phyloP scores from a whole-genome alignment of 2,888 invertebrate species.

The Graphium colonna region DNA sequence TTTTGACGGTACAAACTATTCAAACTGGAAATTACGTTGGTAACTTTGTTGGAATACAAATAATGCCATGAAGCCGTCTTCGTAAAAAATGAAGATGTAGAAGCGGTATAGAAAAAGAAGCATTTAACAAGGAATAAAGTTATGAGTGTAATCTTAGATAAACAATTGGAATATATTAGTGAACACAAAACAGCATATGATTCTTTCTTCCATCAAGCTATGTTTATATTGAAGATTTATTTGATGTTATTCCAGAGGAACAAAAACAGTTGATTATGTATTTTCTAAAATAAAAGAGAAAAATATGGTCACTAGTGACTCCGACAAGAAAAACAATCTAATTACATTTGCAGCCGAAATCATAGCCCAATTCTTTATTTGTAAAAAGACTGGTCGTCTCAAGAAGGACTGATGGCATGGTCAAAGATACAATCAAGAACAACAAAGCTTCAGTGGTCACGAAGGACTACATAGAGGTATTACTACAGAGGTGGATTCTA shows the following conservation, averaged over 20 bases:
- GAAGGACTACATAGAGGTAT: conserved; percentile 6
- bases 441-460: conserved; percentile 25
- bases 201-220: conserved; percentile 31
- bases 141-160: conserved; percentile 30
- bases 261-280: conserved; percentile 33
- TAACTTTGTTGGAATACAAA: conserved; percentile 32
- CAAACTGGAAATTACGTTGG: conserved; percentile 33
- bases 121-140: conserved; percentile 31
- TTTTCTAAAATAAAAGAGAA: conserved; percentile 32
- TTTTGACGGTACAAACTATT: conserved; percentile 33
- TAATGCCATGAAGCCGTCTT: not conserved
- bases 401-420: conserved; percentile 28
- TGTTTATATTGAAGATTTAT: conserved; percentile 35
- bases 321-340: conserved; percentile 27
- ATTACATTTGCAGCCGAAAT: conserved; percentile 28
- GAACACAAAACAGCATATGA: conserved; percentile 28
- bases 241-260: conserved; percentile 35
- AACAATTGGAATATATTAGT: conserved; percentile 34
- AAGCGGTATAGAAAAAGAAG: conserved; percentile 28
- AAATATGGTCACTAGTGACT: conserved; percentile 25
- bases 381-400: conserved; percentile 32
- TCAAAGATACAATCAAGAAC: no score
- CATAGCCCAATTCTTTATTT: conserved; percentile 27
- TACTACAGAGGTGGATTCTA: conserved; percentile 24
- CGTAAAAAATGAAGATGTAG: conserved; percentile 20